These are phyloP conservation scores for Ephydatia muelleri DNA, from an alignment of 37 sponge, comb jelly and placozoan genomes.

Conservation along the genomic window DNA sequence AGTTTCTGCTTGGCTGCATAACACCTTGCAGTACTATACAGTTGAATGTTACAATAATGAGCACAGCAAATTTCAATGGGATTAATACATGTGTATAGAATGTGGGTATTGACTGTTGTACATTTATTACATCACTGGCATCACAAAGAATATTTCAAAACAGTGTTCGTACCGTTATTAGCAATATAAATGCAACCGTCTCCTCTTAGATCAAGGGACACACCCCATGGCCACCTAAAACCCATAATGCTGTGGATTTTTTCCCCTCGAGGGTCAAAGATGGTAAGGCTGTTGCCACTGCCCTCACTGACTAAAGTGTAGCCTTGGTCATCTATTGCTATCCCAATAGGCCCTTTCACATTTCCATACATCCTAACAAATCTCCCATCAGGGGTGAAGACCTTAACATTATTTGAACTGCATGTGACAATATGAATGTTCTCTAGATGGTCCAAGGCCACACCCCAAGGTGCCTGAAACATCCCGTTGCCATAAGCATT, in stretches of 20 bases:
- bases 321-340: slow-evolving; percentile 51
- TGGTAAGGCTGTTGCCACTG: background rate
- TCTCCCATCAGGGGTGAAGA: slow-evolving; percentile 44
- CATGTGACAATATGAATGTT: slow-evolving; percentile 32
- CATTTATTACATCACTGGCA: background rate
- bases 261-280: slow-evolving; percentile 13
- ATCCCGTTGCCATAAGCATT: background rate
- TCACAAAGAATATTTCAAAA: slow-evolving; percentile 4
- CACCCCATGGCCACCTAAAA: slow-evolving; percentile 5
- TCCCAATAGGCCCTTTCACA: slow-evolving; percentile 32
- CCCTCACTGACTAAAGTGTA: slow-evolving; percentile 22
- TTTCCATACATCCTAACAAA: slow-evolving; percentile 21
- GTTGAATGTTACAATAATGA: no score
- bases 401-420: background rate
- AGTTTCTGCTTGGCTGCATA: no score
- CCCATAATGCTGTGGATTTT: background rate
- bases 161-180: background rate
- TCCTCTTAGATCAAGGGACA: background rate
- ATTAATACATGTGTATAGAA: no score
- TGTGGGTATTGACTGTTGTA: no score
- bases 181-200: slow-evolving; percentile 18
- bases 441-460: slow-evolving; percentile 39
- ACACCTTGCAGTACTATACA: no score
- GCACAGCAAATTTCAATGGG: no score
- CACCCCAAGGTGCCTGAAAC: slow-evolving; percentile 37